A percentile compares a stretch with the other conserved stretches of the same genome.
These are phyloP conservation scores for Tetrax tetrax DNA, from an alignment of 2,113 vertebrate species.

Conservation along the genomic window DNA sequence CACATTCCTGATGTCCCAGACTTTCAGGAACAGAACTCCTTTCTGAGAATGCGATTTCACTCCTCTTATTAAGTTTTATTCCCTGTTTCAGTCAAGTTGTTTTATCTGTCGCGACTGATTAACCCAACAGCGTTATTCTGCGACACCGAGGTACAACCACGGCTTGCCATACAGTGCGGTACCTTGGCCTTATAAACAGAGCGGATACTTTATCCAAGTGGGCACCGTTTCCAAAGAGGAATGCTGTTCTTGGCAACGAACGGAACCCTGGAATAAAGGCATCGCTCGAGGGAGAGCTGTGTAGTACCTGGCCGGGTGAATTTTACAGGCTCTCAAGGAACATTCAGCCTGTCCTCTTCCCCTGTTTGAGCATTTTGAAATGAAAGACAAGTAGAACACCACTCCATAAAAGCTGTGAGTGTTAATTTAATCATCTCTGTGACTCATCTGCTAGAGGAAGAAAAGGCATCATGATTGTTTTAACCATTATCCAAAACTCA, in stretches of 20 bases:
- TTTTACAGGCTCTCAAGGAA: neutral
- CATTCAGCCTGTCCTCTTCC: neutral
- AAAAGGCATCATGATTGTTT: neutral
- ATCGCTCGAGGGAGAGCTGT: neutral
- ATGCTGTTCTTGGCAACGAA: neutral
- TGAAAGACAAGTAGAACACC: neutral
- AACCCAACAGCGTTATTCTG: neutral
- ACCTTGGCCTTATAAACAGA: neutral
- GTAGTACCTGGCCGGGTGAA: neutral
- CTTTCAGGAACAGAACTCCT: neutral
- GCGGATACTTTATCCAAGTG: neutral
- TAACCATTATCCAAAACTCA: constrained; percentile 27
- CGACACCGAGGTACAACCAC: neutral
- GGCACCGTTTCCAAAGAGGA: neutral
- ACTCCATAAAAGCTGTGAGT: neutral
- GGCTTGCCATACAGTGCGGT: neutral
- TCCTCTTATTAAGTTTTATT: neutral
- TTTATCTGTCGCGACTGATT: neutral
- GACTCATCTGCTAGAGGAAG: neutral
- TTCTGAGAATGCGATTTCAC: neutral
- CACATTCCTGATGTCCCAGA: neutral
- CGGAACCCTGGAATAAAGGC: neutral
- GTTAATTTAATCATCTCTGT: neutral
- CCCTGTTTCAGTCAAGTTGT: neutral
- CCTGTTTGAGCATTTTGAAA: neutral